A percentile compares a stretch with the other conserved stretches of the same genome.
Conservation (phyloP, 2,113 vertebrate genomes). For the Eleginops maclovinus region DNA sequence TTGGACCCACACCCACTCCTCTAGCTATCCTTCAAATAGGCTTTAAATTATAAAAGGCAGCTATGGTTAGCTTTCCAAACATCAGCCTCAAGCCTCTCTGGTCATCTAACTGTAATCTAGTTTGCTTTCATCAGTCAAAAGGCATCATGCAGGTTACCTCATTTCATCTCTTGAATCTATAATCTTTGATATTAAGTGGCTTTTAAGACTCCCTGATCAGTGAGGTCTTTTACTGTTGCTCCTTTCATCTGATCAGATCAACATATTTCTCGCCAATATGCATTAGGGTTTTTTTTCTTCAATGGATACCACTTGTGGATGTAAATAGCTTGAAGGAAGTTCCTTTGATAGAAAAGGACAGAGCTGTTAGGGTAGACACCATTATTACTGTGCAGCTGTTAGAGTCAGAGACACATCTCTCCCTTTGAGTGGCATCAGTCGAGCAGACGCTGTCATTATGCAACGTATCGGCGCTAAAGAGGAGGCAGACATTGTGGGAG, state of each 20-base stretch:
- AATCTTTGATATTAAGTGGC: conserved; percentile 30
- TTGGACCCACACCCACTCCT: conserved; percentile 13
- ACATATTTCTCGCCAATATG: conserved; percentile 23
- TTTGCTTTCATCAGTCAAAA: conserved; percentile 54
- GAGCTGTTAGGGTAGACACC: conserved; percentile 17
- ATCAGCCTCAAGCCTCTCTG: conserved; percentile 21
- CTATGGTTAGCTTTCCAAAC: conserved; percentile 13
- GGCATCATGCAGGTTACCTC: conserved; percentile 24
- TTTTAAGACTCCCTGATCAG: conserved; percentile 32
- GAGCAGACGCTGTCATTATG: conserved; percentile 53
- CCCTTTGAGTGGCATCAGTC: conserved; percentile 48
- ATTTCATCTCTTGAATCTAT: conserved; percentile 48
- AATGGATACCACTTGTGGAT: not conserved
- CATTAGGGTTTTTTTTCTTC: conserved; percentile 12
- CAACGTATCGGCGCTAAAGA: conserved; percentile 35
- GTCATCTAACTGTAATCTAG: conserved; percentile 48
- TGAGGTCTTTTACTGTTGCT: conserved; percentile 20
- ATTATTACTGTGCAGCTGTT: conserved; percentile 37
- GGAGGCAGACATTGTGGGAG: conserved; percentile 54
- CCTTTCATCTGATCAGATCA: conserved; percentile 48
- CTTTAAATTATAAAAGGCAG: conserved; percentile 26
- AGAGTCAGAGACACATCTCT: conserved; percentile 16
- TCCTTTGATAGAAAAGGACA: conserved; percentile 13
- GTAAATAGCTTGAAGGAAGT: conserved; percentile 25
- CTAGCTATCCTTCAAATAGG: conserved; percentile 29